phyloP scores from a whole-genome alignment of 1,140 invertebrate genomes.

The Ooceraea biroi region DNA sequence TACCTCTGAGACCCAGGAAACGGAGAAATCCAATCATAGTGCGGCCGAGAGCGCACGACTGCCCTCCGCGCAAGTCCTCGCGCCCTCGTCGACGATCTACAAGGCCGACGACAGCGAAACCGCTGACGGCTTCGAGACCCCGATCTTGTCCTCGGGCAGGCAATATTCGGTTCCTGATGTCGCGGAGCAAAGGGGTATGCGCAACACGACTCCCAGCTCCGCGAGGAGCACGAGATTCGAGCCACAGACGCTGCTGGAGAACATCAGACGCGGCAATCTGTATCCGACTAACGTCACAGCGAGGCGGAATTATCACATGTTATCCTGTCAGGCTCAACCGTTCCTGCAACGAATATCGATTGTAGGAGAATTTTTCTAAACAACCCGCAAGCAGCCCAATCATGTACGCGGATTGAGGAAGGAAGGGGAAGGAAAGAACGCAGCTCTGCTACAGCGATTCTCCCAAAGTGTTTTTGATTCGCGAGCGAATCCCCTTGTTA shows the following conservation, averaged over 20 bases:
- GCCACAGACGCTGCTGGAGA: constrained; percentile 88
- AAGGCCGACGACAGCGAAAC: constrained; percentile 81
- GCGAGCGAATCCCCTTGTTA: constrained; percentile 15
- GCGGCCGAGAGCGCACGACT: background rate
- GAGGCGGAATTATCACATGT: constrained; percentile 86
- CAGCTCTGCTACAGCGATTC: background rate
- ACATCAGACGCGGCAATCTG: constrained; percentile 87
- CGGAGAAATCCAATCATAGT: constrained; percentile 25
- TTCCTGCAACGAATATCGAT: constrained; percentile 91
- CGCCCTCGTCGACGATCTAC: constrained; percentile 76
- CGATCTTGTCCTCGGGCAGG: constrained; percentile 55
- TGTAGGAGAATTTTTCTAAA: constrained; percentile 89
- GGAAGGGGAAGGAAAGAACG: no score
- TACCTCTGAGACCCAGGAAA: constrained; percentile 2
- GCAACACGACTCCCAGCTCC: constrained; percentile 65
- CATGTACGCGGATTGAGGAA: no score
- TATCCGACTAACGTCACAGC: constrained; percentile 86
- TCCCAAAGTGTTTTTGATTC: constrained; percentile 29
- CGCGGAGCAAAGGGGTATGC: background rate
- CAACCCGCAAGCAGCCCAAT: background rate
- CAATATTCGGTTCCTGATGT: constrained; percentile 58
- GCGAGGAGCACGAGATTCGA: constrained; percentile 85
- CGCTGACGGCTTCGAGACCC: constrained; percentile 74
- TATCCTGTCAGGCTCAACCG: constrained; percentile 90
- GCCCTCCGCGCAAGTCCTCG: constrained; percentile 67